A percentile compares a stretch with the other conserved stretches of the same genome.
These are phyloP conservation scores for Rhopilema esculentum DNA, from an alignment of 30 jellyfish, hydroid and myxozoan genomes.

Conservation along the genomic window DNA sequence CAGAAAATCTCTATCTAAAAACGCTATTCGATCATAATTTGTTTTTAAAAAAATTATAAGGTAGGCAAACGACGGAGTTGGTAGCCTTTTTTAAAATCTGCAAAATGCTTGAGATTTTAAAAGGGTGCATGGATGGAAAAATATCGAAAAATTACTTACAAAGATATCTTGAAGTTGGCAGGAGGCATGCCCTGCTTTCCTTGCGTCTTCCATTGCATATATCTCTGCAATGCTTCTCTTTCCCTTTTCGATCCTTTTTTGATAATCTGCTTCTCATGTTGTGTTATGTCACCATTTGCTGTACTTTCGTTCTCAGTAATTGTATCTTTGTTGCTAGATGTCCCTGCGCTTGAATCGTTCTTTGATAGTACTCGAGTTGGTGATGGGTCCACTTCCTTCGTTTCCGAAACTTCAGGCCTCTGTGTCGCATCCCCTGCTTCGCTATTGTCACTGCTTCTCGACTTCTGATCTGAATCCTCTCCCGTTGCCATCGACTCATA, in stretches of 20 bases:
- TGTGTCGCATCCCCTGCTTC: background rate
- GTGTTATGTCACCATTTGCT: background rate
- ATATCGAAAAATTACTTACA: constrained; percentile 27
- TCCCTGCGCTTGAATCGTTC: background rate
- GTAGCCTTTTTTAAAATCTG: too few species aligned
- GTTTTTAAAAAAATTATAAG: too few species aligned
- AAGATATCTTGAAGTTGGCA: constrained; percentile 42
- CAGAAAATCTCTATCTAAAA: too few species aligned
- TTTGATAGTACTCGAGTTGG: background rate
- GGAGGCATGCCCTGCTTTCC: constrained; percentile 65
- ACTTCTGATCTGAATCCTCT: background rate
- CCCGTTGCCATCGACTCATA: constrained; percentile 19
- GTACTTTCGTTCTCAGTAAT: background rate
- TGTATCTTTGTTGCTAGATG: background rate
- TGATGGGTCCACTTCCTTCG: background rate
- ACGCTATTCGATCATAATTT: too few species aligned
- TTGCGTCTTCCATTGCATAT: constrained; percentile 44
- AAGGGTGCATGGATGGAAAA: too few species aligned
- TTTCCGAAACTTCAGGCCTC: background rate
- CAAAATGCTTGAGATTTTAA: too few species aligned
- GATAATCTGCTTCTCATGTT: constrained; percentile 10
- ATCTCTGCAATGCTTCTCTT: constrained; percentile 52
- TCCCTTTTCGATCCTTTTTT: constrained; percentile 45
- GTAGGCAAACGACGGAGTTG: too few species aligned
- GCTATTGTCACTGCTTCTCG: background rate